Percentiles rank a stretch among this genome's conserved stretches.
Evolutionary conservation across 1,140 invertebrate genomes (phyloP).

Genomic region (Babylonia areolata): DNA sequence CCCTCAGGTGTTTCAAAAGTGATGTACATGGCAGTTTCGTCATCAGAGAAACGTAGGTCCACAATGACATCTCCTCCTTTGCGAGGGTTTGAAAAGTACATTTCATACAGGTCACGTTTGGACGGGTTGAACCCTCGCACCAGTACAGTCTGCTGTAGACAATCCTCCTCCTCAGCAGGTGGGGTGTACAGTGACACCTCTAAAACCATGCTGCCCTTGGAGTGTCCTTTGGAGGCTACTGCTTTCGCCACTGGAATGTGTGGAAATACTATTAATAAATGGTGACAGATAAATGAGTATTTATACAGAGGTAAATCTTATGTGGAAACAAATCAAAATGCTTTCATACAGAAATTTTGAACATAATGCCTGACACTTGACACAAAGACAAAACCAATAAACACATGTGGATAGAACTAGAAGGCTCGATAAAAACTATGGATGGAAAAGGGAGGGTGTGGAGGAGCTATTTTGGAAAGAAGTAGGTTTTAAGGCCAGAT

Average conservation of each 20-base stretch:
- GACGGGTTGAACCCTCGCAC: conserved; percentile 32
- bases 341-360: no score
- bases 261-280: no score
- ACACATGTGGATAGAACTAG: no score
- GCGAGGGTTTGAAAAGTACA: conserved; percentile 35
- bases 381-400: no score
- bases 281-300: no score
- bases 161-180: conserved; percentile 3
- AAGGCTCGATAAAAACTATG: no score
- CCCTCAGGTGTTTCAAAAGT: conserved; percentile 35
- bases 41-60: background rate
- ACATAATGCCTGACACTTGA: no score
- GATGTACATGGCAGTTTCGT: conserved; percentile 31
- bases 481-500: no score
- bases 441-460: no score
- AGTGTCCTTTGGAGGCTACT: conserved; percentile 38
- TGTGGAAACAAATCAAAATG: no score
- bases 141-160: background rate
- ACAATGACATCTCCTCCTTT: conserved; percentile 21
- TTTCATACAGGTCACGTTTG: background rate
- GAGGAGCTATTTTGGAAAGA: no score
- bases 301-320: no score
- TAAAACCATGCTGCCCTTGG: conserved; percentile 30
- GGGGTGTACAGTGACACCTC: conserved; percentile 43
- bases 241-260: conserved; percentile 40